These are phyloP conservation scores for Meriones psammophilus DNA, from an alignment of 2,797 vertebrate species.

Conservation along the genomic window DNA sequence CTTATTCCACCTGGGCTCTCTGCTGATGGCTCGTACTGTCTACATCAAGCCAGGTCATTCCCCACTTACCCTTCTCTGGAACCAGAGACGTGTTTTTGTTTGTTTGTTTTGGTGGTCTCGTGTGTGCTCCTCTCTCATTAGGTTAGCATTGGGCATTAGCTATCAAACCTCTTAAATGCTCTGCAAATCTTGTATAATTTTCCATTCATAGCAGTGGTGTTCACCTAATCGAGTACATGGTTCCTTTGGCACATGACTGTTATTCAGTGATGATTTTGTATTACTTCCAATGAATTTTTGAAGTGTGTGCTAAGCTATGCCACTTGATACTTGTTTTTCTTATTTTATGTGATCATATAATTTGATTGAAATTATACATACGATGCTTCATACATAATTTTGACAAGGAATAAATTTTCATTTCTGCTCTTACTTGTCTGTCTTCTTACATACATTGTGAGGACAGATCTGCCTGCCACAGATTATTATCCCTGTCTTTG, in stretches of 20 bases:
- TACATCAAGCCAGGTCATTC: background rate
- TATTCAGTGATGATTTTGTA: conserved; percentile 90
- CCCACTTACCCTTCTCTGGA: background rate
- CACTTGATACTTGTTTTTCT: conserved; percentile 46
- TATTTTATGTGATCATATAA: conserved; percentile 25
- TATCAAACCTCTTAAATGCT: conserved; percentile 69
- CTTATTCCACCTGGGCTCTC: too few relatives aligned
- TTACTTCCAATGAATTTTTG: conserved; percentile 89
- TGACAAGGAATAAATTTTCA: conserved; percentile 17
- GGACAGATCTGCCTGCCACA: conserved; percentile 3
- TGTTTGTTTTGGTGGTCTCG: background rate
- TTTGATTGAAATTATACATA: conserved; percentile 50
- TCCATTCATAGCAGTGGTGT: conserved; percentile 88
- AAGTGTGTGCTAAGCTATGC: conserved; percentile 75
- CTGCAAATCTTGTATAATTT: conserved; percentile 65
- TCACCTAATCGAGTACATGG: conserved; percentile 92
- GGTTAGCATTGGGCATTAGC: background rate
- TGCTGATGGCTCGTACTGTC: background rate
- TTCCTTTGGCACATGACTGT: conserved; percentile 93
- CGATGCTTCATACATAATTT: background rate
- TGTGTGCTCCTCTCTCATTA: background rate
- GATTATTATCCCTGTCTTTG: conserved; percentile 7
- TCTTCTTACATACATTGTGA: background rate
- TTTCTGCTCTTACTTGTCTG: conserved; percentile 50
- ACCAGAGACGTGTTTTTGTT: background rate